phyloP scores from a whole-genome alignment of 1,140 invertebrate species.

The Melitaea cinxia region DNA sequence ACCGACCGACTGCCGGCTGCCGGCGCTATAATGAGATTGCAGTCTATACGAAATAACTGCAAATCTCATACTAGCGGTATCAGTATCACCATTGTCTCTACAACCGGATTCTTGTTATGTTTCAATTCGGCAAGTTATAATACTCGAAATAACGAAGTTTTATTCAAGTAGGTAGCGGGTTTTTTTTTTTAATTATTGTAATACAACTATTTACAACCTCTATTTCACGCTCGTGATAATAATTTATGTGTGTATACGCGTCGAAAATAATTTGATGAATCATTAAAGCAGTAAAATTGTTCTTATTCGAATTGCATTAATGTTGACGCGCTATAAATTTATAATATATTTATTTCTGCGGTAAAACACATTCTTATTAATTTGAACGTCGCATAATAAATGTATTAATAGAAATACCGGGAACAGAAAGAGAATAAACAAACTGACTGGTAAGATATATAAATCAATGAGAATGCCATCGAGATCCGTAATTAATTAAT shows the following conservation, averaged over 20 bases:
- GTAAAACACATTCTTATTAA: conserved; percentile 5
- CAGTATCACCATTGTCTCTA: background rate
- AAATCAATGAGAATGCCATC: conserved; percentile 4
- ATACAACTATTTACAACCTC: background rate
- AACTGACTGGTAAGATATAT: background rate
- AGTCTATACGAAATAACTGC: conserved; percentile 24
- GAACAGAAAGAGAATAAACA: no score
- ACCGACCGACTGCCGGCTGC: conserved; percentile 22
- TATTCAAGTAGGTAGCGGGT: no score
- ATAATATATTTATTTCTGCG: background rate
- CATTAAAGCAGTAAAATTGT: conserved; percentile 4
- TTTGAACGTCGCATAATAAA: background rate
- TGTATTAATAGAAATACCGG: background rate
- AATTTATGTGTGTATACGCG: background rate
- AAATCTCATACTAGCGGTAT: conserved; percentile 20
- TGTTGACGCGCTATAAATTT: conserved; percentile 2
- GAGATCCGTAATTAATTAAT: conserved; percentile 28
- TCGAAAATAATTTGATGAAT: conserved; percentile 3
- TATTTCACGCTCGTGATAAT: background rate
- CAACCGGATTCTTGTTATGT: background rate
- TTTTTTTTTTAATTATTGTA: background rate
- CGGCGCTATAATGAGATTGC: conserved; percentile 34
- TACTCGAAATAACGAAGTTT: background rate
- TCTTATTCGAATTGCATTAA: background rate
- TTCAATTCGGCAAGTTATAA: background rate